Evolutionary conservation across 2,113 vertebrate genomes (phyloP).

Genomic region (Cranoglanis bouderius): DNA sequence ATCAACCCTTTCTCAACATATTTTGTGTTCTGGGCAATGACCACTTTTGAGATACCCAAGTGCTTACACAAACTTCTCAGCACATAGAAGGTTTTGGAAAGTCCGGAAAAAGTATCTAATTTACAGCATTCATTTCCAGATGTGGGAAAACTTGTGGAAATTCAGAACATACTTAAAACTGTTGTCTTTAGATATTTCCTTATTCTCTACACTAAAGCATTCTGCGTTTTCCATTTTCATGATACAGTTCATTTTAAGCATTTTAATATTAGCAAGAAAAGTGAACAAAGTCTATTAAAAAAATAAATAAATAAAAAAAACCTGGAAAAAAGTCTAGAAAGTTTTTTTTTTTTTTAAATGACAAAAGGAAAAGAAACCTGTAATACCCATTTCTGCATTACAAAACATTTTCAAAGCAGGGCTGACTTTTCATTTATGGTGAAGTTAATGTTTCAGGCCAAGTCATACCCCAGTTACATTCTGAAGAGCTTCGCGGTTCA

Average conservation of each 20-base stretch:
- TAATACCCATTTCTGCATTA: neutral
- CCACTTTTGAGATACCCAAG: neutral
- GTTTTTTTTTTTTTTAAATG: neutral
- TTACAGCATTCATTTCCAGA: conserved; percentile 20
- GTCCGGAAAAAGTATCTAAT: conserved; percentile 13
- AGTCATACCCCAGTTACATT: conserved; percentile 36
- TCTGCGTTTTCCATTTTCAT: neutral
- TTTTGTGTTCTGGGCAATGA: neutral
- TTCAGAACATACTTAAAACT: neutral
- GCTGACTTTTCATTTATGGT: conserved; percentile 3
- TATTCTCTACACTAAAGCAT: neutral
- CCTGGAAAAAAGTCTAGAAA: neutral
- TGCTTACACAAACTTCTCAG: conserved; percentile 11
- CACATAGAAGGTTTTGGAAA: neutral
- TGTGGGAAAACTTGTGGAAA: neutral
- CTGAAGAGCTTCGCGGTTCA: conserved; percentile 51
- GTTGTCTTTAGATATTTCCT: neutral
- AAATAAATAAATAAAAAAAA: neutral
- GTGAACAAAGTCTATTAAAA: neutral
- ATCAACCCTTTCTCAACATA: neutral
- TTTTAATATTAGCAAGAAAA: conserved; percentile 1
- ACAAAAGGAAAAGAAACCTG: neutral
- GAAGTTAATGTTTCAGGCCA: conserved; percentile 14
- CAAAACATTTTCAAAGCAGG: conserved; percentile 10
- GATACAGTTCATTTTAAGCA: neutral